phyloP scores from a whole-genome alignment of 2,888 invertebrate species.

The Habrosyne pyritoides region DNA sequence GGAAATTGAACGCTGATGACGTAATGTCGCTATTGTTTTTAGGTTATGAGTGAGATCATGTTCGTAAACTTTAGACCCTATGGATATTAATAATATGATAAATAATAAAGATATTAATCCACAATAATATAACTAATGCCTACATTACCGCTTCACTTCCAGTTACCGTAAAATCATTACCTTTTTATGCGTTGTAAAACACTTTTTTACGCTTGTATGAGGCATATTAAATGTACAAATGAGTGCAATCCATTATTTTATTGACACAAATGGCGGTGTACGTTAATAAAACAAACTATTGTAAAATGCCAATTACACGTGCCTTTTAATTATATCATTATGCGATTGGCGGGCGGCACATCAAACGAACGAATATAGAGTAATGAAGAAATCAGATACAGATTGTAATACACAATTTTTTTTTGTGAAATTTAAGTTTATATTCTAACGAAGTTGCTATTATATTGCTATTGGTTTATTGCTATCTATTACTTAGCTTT shows the following conservation, averaged over 20 bases:
- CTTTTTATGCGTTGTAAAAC: background rate
- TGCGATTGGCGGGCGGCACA: conserved; percentile 34
- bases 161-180: background rate
- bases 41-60: background rate
- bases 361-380: conserved; percentile 15
- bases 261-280: conserved; percentile 46
- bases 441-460: too few relatives aligned
- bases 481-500: too few relatives aligned
- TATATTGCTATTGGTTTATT: too few relatives aligned
- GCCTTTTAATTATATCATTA: conserved; percentile 51
- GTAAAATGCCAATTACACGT: conserved; percentile 35
- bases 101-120: too few relatives aligned
- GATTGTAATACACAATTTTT: too few relatives aligned
- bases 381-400: conserved; percentile 26
- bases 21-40: background rate
- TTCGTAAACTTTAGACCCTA: background rate
- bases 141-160: background rate
- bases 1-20: conserved; percentile 32
- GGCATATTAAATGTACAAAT: conserved; percentile 25
- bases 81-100: background rate
- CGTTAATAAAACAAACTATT: conserved; percentile 33
- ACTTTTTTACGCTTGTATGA: conserved; percentile 15
- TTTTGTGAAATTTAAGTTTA: too few relatives aligned
- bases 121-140: background rate
- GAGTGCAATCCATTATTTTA: conserved; percentile 42